Conservation (phyloP, 2,113 vertebrate species). For the Astur gentilis region DNA sequence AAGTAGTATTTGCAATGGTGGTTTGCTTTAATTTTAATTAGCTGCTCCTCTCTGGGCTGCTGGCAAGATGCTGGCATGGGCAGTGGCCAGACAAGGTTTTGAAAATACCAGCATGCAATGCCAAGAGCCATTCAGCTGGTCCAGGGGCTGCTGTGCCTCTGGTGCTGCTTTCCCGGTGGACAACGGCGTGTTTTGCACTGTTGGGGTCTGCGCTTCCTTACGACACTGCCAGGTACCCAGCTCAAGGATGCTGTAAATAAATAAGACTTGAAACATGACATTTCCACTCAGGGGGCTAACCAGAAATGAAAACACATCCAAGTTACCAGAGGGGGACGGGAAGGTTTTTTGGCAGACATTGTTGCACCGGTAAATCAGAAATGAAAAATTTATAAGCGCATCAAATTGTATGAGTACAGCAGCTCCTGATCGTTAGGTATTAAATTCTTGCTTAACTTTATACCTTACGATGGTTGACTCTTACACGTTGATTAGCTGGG, state of each 20-base stretch:
- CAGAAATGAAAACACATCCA: fast-evolving
- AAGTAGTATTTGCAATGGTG: neutral
- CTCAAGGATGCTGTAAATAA: neutral
- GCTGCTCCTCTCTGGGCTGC: neutral
- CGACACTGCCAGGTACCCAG: fast-evolving
- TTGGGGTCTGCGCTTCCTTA: too few species aligned
- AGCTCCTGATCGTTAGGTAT: neutral
- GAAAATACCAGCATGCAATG: fast-evolving
- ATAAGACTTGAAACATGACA: fast-evolving
- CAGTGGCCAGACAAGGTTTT: neutral
- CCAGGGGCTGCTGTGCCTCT: neutral
- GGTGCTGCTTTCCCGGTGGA: fast-evolving
- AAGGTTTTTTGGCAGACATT: neutral
- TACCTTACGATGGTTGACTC: neutral
- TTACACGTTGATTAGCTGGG: neutral
- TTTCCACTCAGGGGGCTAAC: neutral
- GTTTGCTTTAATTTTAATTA: neutral
- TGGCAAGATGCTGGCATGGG: neutral
- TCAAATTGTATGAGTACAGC: neutral
- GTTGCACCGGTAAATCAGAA: neutral
- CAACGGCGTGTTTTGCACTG: fast-evolving
- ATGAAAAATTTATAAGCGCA: neutral
- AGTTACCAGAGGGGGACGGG: neutral
- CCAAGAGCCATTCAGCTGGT: neutral
- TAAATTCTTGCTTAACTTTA: neutral